Percentiles rank a stretch among this genome's conserved stretches.
Evolutionary conservation across 2,888 invertebrate species (phyloP).

Genomic region (Cheilosia scutellata): DNA sequence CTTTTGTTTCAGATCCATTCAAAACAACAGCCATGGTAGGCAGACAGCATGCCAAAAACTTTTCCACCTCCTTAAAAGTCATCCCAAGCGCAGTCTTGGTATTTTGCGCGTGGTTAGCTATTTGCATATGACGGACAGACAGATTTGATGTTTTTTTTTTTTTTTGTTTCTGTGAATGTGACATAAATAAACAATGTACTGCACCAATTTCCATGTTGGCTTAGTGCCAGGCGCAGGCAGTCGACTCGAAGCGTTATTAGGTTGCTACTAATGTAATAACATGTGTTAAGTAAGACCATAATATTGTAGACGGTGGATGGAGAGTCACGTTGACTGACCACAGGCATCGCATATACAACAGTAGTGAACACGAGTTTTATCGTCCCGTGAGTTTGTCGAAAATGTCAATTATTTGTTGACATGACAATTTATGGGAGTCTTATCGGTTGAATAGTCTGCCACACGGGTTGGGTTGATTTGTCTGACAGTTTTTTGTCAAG

Average conservation of each 20-base stretch:
- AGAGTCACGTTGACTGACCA: constrained; percentile 46
- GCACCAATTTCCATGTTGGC: constrained; percentile 72
- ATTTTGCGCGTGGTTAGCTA: constrained; percentile 46
- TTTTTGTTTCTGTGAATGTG: constrained; percentile 26
- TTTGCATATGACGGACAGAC: constrained; percentile 64
- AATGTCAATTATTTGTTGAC: constrained; percentile 66
- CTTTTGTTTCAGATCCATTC: constrained; percentile 32
- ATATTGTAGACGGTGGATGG: not conserved
- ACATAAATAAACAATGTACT: constrained; percentile 70
- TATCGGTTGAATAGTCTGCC: constrained; percentile 26
- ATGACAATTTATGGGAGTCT: constrained; percentile 66
- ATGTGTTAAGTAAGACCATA: constrained; percentile 59
- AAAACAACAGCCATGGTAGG: constrained; percentile 1
- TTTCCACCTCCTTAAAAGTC: constrained; percentile 56
- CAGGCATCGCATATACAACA: constrained; percentile 7
- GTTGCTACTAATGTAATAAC: constrained; percentile 62
- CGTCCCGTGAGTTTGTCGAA: constrained; percentile 62
- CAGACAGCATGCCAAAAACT: constrained; percentile 43
- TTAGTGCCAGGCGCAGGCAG: constrained; percentile 54
- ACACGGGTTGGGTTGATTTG: constrained; percentile 41
- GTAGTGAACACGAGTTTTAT: constrained; percentile 53
- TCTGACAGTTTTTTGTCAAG: constrained; percentile 55
- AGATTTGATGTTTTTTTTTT: constrained; percentile 33
- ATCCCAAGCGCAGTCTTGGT: constrained; percentile 3
- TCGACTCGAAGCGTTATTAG: constrained; percentile 38